Percentiles rank a stretch among this genome's conserved stretches.
Evolutionary conservation across 1,140 invertebrate species (phyloP).

Genomic region (Euglossa dilemma): DNA sequence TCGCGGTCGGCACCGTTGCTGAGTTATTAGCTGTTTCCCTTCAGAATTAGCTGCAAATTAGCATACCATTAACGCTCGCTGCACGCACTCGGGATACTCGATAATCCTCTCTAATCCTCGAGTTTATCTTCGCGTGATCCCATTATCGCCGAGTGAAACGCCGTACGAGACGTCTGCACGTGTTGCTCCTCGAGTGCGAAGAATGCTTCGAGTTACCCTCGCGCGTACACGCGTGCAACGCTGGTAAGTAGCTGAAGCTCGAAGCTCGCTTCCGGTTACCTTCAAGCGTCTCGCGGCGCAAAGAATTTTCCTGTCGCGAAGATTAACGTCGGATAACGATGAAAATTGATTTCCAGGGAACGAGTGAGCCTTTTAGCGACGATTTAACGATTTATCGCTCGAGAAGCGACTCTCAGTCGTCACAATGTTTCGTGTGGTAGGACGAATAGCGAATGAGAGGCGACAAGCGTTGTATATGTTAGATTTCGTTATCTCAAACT

Average conservation of each 20-base stretch:
- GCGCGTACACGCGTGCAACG: too few relatives aligned
- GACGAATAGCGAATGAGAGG: too few relatives aligned
- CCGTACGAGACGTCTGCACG: neutral
- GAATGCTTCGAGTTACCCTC: neutral
- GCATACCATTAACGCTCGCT: constrained; percentile 67
- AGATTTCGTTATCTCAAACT: too few relatives aligned
- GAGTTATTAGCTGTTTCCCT: constrained; percentile 73
- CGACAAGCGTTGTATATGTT: too few relatives aligned
- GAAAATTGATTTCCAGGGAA: neutral
- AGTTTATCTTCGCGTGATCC: constrained; percentile 70
- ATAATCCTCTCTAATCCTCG: constrained; percentile 67
- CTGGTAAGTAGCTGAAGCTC: neutral
- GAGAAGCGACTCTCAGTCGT: too few relatives aligned
- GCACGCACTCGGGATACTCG: constrained; percentile 61
- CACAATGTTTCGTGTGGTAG: too few relatives aligned
- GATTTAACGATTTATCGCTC: too few relatives aligned
- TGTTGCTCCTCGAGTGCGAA: constrained; percentile 35
- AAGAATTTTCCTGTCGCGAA: neutral
- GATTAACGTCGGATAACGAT: neutral
- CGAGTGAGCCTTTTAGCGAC: neutral
- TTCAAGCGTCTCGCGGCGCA: neutral
- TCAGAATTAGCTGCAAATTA: constrained; percentile 72
- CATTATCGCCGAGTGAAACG: constrained; percentile 59
- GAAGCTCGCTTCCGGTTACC: neutral
- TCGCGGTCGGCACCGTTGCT: constrained; percentile 46